A percentile compares a stretch with the other conserved stretches of the same genome.
Conservation (phyloP, 2,888 invertebrate genomes). For the Lycocerus yunnanus region DNA sequence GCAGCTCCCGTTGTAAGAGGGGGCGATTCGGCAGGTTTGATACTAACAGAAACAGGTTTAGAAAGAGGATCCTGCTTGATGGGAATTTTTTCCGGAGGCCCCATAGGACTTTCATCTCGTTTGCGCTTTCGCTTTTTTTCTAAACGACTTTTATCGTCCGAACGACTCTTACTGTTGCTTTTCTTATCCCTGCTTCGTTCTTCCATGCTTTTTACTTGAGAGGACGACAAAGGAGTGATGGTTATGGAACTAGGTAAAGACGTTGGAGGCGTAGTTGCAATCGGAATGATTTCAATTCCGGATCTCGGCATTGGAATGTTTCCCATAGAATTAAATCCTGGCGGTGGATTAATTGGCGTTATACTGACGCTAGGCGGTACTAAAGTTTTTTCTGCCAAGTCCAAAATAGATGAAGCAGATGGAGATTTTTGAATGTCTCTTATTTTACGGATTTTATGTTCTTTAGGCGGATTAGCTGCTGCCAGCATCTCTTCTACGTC, state of each 20-base stretch:
- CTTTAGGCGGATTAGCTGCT: constrained; percentile 31
- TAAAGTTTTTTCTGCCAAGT: constrained; percentile 56
- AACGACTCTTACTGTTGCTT: constrained; percentile 53
- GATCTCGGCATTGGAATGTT: constrained; percentile 67
- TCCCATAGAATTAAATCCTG: constrained; percentile 36
- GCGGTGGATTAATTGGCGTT: constrained; percentile 58
- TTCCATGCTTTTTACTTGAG: constrained; percentile 54
- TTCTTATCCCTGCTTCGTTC: constrained; percentile 56
- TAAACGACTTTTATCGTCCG: constrained; percentile 56
- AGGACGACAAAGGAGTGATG: constrained; percentile 77
- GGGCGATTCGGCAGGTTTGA: constrained; percentile 70
- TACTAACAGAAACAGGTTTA: constrained; percentile 75
- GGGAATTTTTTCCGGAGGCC: constrained; percentile 81
- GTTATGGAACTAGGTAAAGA: constrained; percentile 78
- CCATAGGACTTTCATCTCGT: constrained; percentile 78
- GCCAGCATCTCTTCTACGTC: constrained; percentile 63
- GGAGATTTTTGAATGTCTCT: constrained; percentile 59
- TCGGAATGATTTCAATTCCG: constrained; percentile 86
- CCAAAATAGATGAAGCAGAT: constrained; percentile 59
- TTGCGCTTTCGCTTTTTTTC: constrained; percentile 78
- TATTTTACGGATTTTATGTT: constrained; percentile 64
- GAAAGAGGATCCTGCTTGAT: constrained; percentile 72
- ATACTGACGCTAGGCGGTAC: constrained; percentile 67
- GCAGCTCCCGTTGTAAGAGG: constrained; percentile 55
- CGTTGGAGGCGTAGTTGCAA: constrained; percentile 66